Conservation (phyloP, 2,888 invertebrate species). For the Papilio protenor region DNA sequence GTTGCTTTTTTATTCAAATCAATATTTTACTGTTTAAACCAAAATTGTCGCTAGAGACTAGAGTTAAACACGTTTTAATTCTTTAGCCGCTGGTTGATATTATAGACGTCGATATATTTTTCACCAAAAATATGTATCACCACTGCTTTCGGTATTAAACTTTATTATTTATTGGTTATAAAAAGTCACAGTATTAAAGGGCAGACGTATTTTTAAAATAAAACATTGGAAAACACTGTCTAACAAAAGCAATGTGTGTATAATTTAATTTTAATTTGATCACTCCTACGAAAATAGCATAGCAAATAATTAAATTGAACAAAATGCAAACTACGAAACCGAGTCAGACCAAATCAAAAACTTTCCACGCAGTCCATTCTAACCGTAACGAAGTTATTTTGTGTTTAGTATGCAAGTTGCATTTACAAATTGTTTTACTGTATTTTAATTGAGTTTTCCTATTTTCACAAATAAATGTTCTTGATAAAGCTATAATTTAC, state of each 20-base stretch:
- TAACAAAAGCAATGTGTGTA: neutral
- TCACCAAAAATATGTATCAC: no score
- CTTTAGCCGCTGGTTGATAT: no score
- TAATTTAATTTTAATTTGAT: neutral
- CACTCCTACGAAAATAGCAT: neutral
- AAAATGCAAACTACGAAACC: conserved; percentile 3
- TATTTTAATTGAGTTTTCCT: neutral
- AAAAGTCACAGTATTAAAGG: no score
- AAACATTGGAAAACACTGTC: no score
- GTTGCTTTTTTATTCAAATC: neutral
- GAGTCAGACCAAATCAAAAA: conserved; percentile 11
- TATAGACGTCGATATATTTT: no score
- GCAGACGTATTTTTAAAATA: no score
- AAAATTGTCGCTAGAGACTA: no score
- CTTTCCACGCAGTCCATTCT: conserved; percentile 5
- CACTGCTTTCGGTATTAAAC: no score
- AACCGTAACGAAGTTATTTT: neutral
- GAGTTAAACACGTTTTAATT: no score
- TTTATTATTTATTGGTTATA: no score
- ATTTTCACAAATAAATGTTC: neutral
- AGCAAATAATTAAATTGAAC: conserved; percentile 10
- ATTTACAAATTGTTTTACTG: conserved; percentile 7
- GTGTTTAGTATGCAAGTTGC: neutral
- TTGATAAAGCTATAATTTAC: no score
- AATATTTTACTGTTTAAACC: neutral